phyloP scores from a whole-genome alignment of 2,888 invertebrate genomes.

The Pyrrhia umbra region DNA sequence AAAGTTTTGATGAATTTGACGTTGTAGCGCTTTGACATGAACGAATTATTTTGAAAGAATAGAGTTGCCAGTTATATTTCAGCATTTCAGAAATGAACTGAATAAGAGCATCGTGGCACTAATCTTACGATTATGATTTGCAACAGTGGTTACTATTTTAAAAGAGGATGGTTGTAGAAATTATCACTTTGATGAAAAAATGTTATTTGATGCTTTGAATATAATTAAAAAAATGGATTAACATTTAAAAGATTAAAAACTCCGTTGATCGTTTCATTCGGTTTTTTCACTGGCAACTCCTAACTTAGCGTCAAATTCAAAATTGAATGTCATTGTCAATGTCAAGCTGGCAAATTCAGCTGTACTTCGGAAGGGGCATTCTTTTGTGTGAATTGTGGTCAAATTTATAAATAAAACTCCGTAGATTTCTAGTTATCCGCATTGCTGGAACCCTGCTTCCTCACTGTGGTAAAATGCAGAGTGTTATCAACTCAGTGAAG shows the following conservation, averaged over 20 bases:
- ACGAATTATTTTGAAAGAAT: background rate
- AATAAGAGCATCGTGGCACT: too few species aligned
- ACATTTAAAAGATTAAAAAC: too few species aligned
- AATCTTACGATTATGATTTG: too few species aligned
- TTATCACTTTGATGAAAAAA: background rate
- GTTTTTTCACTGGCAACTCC: background rate
- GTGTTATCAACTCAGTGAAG: slow-evolving; percentile 98
- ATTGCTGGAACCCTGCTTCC: slow-evolving; percentile 12
- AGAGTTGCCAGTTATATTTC: background rate
- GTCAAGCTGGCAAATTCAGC: slow-evolving; percentile 23
- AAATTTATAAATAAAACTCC: slow-evolving; percentile 31
- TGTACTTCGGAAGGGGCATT: background rate
- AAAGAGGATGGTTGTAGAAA: too few species aligned
- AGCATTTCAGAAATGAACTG: background rate
- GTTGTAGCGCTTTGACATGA: slow-evolving; percentile 19
- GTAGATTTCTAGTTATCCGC: slow-evolving; percentile 6
- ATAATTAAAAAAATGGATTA: too few species aligned
- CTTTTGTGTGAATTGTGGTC: slow-evolving; percentile 16
- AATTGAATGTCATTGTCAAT: slow-evolving; percentile 24
- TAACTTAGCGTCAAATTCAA: background rate
- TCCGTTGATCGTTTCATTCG: too few species aligned
- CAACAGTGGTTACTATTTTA: too few species aligned
- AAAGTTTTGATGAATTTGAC: slow-evolving; percentile 38
- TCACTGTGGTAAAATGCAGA: slow-evolving; percentile 93
- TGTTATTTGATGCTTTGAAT: too few species aligned